These are phyloP conservation scores for Hypothenemus hampei DNA, from an alignment of 1,140 invertebrate species.

Conservation along the genomic window DNA sequence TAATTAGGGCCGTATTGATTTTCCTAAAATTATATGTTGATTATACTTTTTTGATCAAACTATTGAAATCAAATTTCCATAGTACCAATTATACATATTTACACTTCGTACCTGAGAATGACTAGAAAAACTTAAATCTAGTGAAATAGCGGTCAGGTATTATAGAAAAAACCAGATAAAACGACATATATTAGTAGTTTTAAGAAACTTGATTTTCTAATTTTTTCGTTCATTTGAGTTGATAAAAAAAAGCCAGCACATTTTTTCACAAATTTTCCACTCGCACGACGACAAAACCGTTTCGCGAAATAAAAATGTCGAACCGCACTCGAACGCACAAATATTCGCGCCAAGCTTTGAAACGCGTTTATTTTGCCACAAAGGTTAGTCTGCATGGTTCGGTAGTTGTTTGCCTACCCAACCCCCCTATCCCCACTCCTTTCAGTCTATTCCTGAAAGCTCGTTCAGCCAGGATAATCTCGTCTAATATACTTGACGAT, in stretches of 20 bases:
- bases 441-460: conserved; percentile 13
- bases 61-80: too few relatives aligned
- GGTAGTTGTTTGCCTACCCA: conserved; percentile 8
- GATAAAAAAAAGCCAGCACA: neutral
- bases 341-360: conserved; percentile 7
- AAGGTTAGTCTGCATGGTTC: conserved; percentile 24
- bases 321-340: conserved; percentile 8
- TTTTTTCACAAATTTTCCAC: neutral
- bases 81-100: too few relatives aligned
- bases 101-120: too few relatives aligned
- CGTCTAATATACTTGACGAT: conserved; percentile 16
- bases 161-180: too few relatives aligned
- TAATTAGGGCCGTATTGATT: too few relatives aligned
- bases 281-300: neutral
- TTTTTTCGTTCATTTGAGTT: neutral
- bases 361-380: conserved; percentile 20
- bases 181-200: too few relatives aligned
- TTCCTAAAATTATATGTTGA: too few relatives aligned
- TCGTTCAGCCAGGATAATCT: conserved; percentile 18
- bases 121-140: too few relatives aligned
- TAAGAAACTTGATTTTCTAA: too few relatives aligned
- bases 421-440: conserved; percentile 2
- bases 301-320: neutral
- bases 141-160: too few relatives aligned
- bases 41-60: too few relatives aligned